These are phyloP conservation scores for Podocnemis expansa DNA, from an alignment of 2,113 vertebrate species.

Conservation along the genomic window DNA sequence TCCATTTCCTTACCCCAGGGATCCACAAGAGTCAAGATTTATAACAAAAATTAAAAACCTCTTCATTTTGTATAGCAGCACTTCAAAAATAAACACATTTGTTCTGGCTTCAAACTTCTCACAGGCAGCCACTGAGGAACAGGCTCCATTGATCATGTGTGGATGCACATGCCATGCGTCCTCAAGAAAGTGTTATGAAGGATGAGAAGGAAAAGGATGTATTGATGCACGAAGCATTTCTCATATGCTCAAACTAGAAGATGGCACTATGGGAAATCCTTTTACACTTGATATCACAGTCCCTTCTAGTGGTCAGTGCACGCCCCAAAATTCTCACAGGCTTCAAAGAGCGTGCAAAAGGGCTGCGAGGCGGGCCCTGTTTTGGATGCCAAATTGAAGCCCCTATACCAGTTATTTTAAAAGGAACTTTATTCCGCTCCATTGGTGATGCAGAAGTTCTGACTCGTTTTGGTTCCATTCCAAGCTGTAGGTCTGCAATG, in stretches of 20 bases:
- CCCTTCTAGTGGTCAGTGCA: accelerated
- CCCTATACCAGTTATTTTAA: no score
- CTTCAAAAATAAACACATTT: neutral
- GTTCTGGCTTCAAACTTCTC: neutral
- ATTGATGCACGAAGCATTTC: neutral
- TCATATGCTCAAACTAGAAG: neutral
- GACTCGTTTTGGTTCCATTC: neutral
- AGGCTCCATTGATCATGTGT: no score
- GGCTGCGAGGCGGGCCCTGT: accelerated
- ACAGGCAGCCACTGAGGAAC: no score
- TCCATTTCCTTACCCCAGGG: neutral
- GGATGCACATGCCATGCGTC: no score
- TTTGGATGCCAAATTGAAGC: neutral
- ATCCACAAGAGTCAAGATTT: neutral
- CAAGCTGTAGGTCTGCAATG: accelerated
- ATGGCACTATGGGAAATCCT: accelerated
- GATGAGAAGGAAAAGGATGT: neutral
- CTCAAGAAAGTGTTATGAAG: neutral
- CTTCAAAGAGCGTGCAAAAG: neutral
- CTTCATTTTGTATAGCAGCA: accelerated
- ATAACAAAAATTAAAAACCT: neutral
- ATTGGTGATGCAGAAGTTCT: accelerated
- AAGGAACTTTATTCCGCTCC: no score
- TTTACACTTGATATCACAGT: neutral
- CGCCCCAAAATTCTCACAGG: neutral